Conservation (phyloP, 2,113 vertebrate species). For the Meriones unguiculatus region DNA sequence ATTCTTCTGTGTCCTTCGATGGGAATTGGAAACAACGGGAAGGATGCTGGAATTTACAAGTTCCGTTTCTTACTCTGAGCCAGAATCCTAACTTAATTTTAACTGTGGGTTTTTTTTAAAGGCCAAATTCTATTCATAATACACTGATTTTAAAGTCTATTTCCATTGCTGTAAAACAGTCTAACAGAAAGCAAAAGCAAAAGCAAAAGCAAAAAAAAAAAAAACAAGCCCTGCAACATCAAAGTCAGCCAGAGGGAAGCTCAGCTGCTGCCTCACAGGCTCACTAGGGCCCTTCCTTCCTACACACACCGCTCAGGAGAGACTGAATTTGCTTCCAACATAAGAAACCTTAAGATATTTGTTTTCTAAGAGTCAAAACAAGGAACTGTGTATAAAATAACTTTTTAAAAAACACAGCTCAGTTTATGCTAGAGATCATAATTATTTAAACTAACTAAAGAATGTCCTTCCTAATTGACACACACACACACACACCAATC, state of each 20-base stretch:
- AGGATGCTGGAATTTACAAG: not conserved
- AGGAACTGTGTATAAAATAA: not conserved
- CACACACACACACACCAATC: not conserved
- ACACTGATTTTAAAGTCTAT: not conserved
- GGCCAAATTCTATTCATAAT: not conserved
- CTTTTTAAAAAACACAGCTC: not conserved
- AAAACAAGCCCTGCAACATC: not conserved
- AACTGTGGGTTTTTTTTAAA: not conserved
- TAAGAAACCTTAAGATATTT: not conserved
- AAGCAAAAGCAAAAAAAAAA: too few species aligned
- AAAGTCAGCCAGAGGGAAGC: not conserved
- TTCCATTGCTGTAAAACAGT: not conserved
- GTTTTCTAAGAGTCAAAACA: slow-evolving; percentile 5
- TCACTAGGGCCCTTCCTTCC: not conserved
- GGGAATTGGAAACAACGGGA: not conserved
- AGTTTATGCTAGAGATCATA: not conserved
- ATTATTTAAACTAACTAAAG: not conserved
- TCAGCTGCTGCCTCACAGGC: rapidly evolving
- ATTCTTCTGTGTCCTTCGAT: not conserved
- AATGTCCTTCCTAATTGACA: not conserved
- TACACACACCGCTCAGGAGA: not conserved
- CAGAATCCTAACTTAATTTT: not conserved
- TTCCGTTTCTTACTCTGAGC: not conserved
- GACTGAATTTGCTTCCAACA: not conserved
- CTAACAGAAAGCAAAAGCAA: not conserved